Evolutionary conservation across 2,113 vertebrate species (phyloP).

Genomic region (Hyaena hyaena): DNA sequence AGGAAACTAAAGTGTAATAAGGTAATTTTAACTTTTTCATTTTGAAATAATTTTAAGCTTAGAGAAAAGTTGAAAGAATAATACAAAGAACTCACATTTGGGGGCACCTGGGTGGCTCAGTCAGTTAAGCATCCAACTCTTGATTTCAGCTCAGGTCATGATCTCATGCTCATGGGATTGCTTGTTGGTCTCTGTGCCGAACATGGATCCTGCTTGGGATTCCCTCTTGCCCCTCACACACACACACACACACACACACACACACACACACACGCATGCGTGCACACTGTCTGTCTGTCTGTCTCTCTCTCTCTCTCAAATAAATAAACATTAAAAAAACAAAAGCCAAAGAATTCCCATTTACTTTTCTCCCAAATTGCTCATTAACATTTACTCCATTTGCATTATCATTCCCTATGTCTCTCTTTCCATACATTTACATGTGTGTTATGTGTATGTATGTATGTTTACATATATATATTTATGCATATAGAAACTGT

Average conservation of each 20-base stretch:
- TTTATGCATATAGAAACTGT: neutral
- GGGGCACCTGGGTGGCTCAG: too few relatives aligned
- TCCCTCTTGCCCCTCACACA: too few relatives aligned
- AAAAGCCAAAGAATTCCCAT: neutral
- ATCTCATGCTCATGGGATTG: too few relatives aligned
- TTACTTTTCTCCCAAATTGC: neutral
- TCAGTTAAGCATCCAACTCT: too few relatives aligned
- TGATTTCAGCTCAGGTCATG: too few relatives aligned
- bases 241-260: too few relatives aligned
- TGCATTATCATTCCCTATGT: neutral
- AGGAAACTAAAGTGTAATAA: neutral
- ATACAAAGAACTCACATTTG: neutral
- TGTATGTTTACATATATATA: neutral
- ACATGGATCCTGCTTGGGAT: too few relatives aligned
- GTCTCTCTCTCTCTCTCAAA: too few relatives aligned
- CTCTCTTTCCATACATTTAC: neutral
- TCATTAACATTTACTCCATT: neutral
- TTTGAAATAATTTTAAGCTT: conserved; percentile 18
- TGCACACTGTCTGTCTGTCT: too few relatives aligned
- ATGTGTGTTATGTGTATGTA: neutral
- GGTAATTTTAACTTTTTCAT: neutral
- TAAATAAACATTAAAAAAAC: too few relatives aligned
- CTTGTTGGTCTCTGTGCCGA: too few relatives aligned
- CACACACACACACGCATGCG: too few relatives aligned
- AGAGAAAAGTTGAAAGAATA: conserved; percentile 1